These are phyloP conservation scores for Drosophila phalerata DNA, from an alignment of 2,888 invertebrate genomes.

Conservation along the genomic window DNA sequence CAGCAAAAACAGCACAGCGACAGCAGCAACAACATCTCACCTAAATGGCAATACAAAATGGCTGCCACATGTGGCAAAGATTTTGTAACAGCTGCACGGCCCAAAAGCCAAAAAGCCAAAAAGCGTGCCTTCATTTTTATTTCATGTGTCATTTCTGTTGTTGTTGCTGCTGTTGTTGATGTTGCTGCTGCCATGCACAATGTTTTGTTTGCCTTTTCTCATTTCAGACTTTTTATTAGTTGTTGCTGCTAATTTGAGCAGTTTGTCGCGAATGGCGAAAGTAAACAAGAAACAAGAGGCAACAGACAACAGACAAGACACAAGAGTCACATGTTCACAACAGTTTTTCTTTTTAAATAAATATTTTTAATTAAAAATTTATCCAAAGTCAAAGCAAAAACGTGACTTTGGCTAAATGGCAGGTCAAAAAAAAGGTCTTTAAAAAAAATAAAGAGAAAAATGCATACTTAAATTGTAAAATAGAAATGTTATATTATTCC, in stretches of 20 bases:
- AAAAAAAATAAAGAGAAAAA: background rate
- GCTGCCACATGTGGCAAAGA: constrained; percentile 74
- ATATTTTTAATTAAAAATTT: constrained; percentile 77
- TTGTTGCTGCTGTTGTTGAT: constrained; percentile 24
- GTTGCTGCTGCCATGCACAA: constrained; percentile 54
- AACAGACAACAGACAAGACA: constrained; percentile 50
- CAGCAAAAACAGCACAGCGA: constrained; percentile 45
- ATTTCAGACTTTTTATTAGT: constrained; percentile 66
- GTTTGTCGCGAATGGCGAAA: constrained; percentile 66
- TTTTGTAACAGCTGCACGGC: constrained; percentile 78
- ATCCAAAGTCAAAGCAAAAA: constrained; percentile 42
- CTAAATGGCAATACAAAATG: constrained; percentile 80
- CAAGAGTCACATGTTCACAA: constrained; percentile 55
- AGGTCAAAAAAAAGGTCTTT: constrained; percentile 2
- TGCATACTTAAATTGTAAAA: constrained; percentile 7
- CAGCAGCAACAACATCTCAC: constrained; percentile 64
- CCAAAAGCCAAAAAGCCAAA: constrained; percentile 76
- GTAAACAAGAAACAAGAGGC: constrained; percentile 59
- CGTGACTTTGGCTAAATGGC: constrained; percentile 45
- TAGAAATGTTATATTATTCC: too few species aligned
- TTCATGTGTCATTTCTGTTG: constrained; percentile 46
- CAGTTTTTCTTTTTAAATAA: constrained; percentile 55
- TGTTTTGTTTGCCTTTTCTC: constrained; percentile 72
- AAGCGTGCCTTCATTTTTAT: constrained; percentile 80
- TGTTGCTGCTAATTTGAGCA: constrained; percentile 75